Conservation (phyloP, 1,140 invertebrate species). For the Antheraea pernyi region DNA sequence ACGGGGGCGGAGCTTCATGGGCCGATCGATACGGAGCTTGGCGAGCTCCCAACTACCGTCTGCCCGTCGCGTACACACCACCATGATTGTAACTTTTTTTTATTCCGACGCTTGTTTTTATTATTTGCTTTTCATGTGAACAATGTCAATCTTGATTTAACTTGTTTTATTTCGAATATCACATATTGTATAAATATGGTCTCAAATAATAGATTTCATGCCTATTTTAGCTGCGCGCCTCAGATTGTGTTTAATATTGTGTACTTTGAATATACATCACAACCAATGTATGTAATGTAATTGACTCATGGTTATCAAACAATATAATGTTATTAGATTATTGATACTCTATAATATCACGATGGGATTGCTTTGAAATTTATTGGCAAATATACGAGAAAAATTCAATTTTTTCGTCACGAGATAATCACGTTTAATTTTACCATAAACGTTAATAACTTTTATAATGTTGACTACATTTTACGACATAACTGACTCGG, state of each 20-base stretch:
- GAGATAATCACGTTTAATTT: neutral
- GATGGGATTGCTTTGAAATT: neutral
- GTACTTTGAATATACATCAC: neutral
- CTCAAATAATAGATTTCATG: neutral
- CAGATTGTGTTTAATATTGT: neutral
- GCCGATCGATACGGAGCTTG: conserved; percentile 35
- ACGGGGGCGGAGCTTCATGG: conserved; percentile 35
- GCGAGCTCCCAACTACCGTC: conserved; percentile 27
- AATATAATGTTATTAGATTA: neutral
- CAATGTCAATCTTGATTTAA: neutral
- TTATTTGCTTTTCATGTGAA: conserved; percentile 6
- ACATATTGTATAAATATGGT: neutral
- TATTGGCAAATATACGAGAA: neutral
- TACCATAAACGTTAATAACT: too few relatives aligned
- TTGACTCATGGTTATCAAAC: neutral
- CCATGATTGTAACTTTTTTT: neutral
- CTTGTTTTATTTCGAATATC: too few relatives aligned
- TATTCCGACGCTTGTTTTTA: conserved; percentile 17
- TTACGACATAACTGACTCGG: too few relatives aligned
- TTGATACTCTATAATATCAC: neutral
- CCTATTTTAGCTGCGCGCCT: neutral
- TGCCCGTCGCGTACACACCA: conserved; percentile 6
- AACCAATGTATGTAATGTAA: neutral
- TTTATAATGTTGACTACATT: too few relatives aligned
- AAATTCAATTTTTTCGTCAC: neutral